Percentiles rank a stretch among this genome's conserved stretches.
phyloP scores from a whole-genome alignment of 2,113 vertebrate genomes.

The Siphamia tubifer region DNA sequence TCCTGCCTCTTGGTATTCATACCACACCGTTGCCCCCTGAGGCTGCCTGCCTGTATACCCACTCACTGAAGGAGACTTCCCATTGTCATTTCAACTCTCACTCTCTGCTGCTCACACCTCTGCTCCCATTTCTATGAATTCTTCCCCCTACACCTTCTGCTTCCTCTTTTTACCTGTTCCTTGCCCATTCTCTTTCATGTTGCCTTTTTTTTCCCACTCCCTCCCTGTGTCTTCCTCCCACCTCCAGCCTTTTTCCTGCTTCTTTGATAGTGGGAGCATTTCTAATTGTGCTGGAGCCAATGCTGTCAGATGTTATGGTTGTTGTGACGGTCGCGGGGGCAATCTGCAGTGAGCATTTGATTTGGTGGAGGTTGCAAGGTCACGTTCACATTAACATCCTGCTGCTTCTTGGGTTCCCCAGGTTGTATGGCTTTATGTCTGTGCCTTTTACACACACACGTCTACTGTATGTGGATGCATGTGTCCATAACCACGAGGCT shows the following conservation, averaged over 20 bases:
- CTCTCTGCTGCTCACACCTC: constrained; percentile 2
- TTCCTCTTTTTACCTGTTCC: constrained; percentile 14
- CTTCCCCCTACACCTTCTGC: neutral
- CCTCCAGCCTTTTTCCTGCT: neutral
- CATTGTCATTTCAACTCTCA: constrained; percentile 50
- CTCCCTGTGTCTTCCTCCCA: neutral
- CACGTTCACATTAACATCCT: constrained; percentile 29
- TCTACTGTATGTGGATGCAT: neutral
- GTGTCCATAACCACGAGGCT: neutral
- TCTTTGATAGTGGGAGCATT: constrained; percentile 31
- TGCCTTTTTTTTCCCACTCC: neutral
- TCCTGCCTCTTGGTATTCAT: constrained; percentile 64
- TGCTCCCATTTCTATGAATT: constrained; percentile 21
- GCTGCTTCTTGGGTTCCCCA: constrained; percentile 8
- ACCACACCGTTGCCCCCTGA: constrained; percentile 44
- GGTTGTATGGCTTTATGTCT: constrained; percentile 21
- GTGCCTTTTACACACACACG: neutral
- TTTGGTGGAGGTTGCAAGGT: constrained; percentile 46
- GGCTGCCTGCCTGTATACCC: constrained; percentile 53
- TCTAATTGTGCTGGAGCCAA: constrained; percentile 48
- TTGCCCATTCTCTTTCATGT: constrained; percentile 24
- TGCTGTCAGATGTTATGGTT: constrained; percentile 17
- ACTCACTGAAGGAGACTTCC: constrained; percentile 57
- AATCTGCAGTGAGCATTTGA: constrained; percentile 37
- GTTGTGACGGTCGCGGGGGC: constrained; percentile 20